Percentiles rank a stretch among this genome's conserved stretches.
phyloP scores from a whole-genome alignment of 2,113 vertebrate genomes.

The Bubo bubo region DNA sequence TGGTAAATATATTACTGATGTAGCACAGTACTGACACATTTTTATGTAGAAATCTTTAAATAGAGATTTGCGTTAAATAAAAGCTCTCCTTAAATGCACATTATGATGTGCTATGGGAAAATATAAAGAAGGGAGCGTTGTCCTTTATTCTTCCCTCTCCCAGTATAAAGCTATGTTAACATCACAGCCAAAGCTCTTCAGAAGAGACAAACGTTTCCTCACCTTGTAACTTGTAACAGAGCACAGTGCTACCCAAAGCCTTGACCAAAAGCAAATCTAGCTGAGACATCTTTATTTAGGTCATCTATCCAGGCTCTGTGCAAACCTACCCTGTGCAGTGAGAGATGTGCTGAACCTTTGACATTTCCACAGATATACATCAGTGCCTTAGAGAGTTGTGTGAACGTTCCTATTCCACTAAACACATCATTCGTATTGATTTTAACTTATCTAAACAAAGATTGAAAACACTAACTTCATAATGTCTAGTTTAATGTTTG shows the following conservation, averaged over 20 bases:
- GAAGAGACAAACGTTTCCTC: background rate
- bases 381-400: background rate
- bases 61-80: background rate
- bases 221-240: background rate
- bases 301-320: background rate
- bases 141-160: background rate
- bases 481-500: background rate
- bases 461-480: background rate
- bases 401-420: slow-evolving; percentile 6
- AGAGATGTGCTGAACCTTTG: slow-evolving; percentile 6
- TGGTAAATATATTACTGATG: background rate
- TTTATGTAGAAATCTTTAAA: background rate
- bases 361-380: slow-evolving; percentile 16
- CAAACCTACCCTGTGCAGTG: background rate
- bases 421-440: slow-evolving; percentile 26
- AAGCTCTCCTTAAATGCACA: background rate
- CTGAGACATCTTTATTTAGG: slow-evolving; percentile 1
- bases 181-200: background rate
- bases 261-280: background rate
- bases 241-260: background rate
- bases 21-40: background rate
- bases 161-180: background rate
- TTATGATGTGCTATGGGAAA: background rate
- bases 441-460: slow-evolving; percentile 15
- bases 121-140: fast-evolving